Conservation (phyloP, 2,888 invertebrate genomes). For the Linnaemya vulpina region DNA sequence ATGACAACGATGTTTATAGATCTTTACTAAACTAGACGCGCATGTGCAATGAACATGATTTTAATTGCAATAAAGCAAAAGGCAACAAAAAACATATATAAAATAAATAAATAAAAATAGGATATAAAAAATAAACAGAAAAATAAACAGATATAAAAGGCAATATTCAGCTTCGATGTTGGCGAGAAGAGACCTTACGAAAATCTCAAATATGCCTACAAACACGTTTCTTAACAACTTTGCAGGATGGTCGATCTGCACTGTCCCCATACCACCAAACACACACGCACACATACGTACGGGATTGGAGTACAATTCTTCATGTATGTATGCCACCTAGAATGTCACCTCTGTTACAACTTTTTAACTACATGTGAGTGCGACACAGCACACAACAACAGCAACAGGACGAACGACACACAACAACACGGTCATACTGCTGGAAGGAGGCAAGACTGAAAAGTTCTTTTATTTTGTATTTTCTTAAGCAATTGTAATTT, state of each 20-base stretch:
- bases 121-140: slow-evolving; percentile 59
- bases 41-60: slow-evolving; percentile 75
- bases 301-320: slow-evolving; percentile 62
- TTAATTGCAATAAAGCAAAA: slow-evolving; percentile 73
- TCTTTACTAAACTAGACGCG: slow-evolving; percentile 71
- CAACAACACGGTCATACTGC: slow-evolving; percentile 32
- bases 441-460: background rate
- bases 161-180: slow-evolving; percentile 32
- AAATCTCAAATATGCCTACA: slow-evolving; percentile 70
- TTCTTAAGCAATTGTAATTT: too few relatives aligned
- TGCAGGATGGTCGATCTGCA: slow-evolving; percentile 41
- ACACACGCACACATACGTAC: slow-evolving; percentile 13
- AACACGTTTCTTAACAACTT: slow-evolving; percentile 68
- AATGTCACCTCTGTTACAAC: slow-evolving; percentile 73
- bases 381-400: slow-evolving; percentile 42
- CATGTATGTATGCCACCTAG: slow-evolving; percentile 72
- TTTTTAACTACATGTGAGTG: slow-evolving; percentile 64
- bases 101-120: slow-evolving; percentile 30
- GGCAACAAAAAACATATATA: slow-evolving; percentile 20
- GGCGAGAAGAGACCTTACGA: slow-evolving; percentile 60
- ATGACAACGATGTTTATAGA: slow-evolving; percentile 63
- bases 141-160: slow-evolving; percentile 43
- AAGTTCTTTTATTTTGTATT: background rate
- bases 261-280: background rate
- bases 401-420: slow-evolving; percentile 58